Conservation (phyloP, 1,140 invertebrate species). For the Nebria ingens region DNA sequence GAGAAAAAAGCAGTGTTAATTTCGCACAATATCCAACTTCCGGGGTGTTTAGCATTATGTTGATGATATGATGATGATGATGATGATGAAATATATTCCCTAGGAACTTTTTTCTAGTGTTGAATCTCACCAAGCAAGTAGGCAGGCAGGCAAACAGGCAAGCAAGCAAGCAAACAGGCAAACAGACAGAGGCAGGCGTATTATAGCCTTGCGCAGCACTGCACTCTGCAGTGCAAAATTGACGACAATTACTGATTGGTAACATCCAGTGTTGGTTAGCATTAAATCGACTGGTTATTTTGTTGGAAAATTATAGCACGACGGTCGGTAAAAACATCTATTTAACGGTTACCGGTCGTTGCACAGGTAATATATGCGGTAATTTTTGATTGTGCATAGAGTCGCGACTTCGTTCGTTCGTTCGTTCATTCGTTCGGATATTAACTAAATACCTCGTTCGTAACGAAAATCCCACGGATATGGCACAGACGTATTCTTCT, state of each 20-base stretch:
- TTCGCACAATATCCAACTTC: background rate
- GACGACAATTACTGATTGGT: background rate
- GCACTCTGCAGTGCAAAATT: background rate
- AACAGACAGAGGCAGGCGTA: no score
- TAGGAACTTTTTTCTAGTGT: no score
- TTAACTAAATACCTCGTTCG: no score
- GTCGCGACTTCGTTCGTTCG: no score
- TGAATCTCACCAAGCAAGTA: no score
- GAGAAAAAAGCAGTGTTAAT: background rate
- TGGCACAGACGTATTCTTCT: no score
- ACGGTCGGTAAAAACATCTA: background rate
- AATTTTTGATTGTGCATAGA: background rate
- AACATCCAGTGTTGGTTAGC: background rate
- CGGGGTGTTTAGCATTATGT: background rate
- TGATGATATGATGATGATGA: no score
- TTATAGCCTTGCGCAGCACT: background rate
- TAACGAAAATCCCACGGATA: no score
- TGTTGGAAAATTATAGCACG: background rate
- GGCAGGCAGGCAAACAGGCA: no score
- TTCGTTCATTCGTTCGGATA: no score
- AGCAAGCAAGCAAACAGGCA: no score
- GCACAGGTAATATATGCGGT: background rate
- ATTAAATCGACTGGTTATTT: background rate
- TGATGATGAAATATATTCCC: no score
- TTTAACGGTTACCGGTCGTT: background rate